phyloP scores from a whole-genome alignment of 2,888 invertebrate genomes.

The Biston betularia region DNA sequence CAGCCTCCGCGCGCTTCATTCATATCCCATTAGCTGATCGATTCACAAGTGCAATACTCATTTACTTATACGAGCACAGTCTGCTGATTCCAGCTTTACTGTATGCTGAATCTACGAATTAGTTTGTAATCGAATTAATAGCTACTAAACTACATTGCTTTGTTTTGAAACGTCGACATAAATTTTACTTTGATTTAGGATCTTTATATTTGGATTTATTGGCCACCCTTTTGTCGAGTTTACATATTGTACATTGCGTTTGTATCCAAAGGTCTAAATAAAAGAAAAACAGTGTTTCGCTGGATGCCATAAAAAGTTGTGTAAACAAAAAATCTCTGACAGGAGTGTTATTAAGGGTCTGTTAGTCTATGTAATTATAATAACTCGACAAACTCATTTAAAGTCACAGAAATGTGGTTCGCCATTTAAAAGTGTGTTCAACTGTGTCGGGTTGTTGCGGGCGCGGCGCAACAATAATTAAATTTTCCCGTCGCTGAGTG shows the following conservation, averaged over 20 bases:
- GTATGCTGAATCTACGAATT: conserved; percentile 42
- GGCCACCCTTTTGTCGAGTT: neutral
- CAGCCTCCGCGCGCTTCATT: conserved; percentile 79
- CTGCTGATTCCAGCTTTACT: conserved; percentile 41
- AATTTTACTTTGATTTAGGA: neutral
- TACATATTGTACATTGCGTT: neutral
- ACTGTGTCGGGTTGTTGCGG: conserved; percentile 69
- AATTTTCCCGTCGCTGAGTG: conserved; percentile 77
- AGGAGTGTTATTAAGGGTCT: conserved; percentile 38
- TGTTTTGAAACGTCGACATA: conserved; percentile 5
- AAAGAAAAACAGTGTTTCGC: conserved; percentile 14
- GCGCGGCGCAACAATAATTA: conserved; percentile 75
- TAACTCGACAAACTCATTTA: conserved; percentile 76
- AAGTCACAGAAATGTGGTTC: conserved; percentile 74
- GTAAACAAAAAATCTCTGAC: conserved; percentile 35
- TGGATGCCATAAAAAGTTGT: conserved; percentile 35
- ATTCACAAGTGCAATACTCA: conserved; percentile 77
- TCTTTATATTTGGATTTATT: neutral
- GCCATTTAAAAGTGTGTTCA: conserved; percentile 78
- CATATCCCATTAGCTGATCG: conserved; percentile 85
- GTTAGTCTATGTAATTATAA: conserved; percentile 66
- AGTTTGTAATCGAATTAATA: conserved; percentile 41
- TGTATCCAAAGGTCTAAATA: neutral
- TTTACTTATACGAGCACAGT: conserved; percentile 50
- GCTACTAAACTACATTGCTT: conserved; percentile 14